Conservation (phyloP, 1,140 invertebrate species). For the Anadara kagoshimensis region DNA sequence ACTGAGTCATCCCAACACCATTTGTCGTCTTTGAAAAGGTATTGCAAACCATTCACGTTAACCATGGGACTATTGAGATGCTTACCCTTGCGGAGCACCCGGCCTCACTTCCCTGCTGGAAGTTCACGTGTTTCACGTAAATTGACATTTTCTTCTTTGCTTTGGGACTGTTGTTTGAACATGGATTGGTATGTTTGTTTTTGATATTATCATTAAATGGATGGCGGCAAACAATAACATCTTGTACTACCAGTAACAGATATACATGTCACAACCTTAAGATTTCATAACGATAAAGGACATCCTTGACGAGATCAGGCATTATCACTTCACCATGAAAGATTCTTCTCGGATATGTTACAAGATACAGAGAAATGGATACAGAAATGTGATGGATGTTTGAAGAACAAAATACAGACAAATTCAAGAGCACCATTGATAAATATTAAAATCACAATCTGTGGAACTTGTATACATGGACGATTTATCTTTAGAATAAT, state of each 20-base stretch:
- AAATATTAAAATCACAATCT: constrained; percentile 11
- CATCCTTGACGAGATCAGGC: constrained; percentile 31
- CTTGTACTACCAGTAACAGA: constrained; percentile 10
- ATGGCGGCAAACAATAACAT: constrained; percentile 4
- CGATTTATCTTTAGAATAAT: constrained; percentile 28
- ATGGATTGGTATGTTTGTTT: no score
- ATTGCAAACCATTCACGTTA: no score
- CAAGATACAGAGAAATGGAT: constrained; percentile 11
- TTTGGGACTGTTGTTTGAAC: no score
- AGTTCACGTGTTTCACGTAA: no score
- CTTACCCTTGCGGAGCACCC: no score
- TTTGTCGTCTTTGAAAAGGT: no score
- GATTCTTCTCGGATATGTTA: constrained; percentile 27
- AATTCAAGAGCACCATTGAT: constrained; percentile 12
- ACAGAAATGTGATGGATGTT: constrained; percentile 19
- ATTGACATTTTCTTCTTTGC: no score
- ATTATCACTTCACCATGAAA: constrained; percentile 8
- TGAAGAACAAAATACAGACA: constrained; percentile 6
- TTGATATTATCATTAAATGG: no score
- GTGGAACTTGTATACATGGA: constrained; percentile 31
- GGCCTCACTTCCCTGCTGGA: constrained; percentile 1
- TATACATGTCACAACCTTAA: background rate
- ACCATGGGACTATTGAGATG: no score
- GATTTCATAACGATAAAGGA: constrained; percentile 21
- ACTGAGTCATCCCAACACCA: no score